Percentiles rank a stretch among this genome's conserved stretches.
phyloP scores from a whole-genome alignment of 2,888 invertebrate genomes.

The Eulithis testata region DNA sequence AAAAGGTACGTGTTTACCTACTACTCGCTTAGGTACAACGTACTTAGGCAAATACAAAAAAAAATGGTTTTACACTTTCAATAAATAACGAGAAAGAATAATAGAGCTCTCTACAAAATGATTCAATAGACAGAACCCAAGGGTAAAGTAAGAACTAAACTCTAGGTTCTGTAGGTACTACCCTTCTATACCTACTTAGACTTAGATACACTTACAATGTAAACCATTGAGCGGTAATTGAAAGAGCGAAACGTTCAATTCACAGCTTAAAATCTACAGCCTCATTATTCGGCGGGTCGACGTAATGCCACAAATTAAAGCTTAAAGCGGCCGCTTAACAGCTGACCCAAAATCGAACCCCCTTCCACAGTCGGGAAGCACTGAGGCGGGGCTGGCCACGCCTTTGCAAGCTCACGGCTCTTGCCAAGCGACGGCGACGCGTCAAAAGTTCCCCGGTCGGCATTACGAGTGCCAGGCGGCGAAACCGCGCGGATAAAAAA shows the following conservation, averaged over 20 bases:
- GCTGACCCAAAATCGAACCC: conserved; percentile 82
- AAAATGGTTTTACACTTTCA: too few relatives aligned
- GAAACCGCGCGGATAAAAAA: conserved; percentile 49
- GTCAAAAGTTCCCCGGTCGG: conserved; percentile 79
- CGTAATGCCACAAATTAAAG: conserved; percentile 84
- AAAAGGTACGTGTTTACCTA: too few relatives aligned
- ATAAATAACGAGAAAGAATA: too few relatives aligned
- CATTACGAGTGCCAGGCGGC: conserved; percentile 63
- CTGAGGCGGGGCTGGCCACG: conserved; percentile 80
- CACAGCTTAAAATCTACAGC: conserved; percentile 65
- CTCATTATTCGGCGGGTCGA: conserved; percentile 77
- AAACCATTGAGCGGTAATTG: conserved; percentile 55
- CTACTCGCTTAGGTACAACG: too few relatives aligned
- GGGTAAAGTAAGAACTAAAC: too few relatives aligned
- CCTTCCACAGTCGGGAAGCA: conserved; percentile 71
- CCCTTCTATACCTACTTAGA: conserved; percentile 1
- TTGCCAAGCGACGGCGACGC: conserved; percentile 61
- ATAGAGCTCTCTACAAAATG: too few relatives aligned
- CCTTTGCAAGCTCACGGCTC: conserved; percentile 60
- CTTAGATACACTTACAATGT: conserved; percentile 6
- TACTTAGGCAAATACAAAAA: too few relatives aligned
- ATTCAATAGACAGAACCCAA: too few relatives aligned
- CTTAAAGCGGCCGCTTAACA: conserved; percentile 84
- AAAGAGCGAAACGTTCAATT: conserved; percentile 67
- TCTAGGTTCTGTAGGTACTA: not conserved